These are phyloP conservation scores for Pilophorus perplexus DNA, from an alignment of 2,888 invertebrate species.

Conservation along the genomic window DNA sequence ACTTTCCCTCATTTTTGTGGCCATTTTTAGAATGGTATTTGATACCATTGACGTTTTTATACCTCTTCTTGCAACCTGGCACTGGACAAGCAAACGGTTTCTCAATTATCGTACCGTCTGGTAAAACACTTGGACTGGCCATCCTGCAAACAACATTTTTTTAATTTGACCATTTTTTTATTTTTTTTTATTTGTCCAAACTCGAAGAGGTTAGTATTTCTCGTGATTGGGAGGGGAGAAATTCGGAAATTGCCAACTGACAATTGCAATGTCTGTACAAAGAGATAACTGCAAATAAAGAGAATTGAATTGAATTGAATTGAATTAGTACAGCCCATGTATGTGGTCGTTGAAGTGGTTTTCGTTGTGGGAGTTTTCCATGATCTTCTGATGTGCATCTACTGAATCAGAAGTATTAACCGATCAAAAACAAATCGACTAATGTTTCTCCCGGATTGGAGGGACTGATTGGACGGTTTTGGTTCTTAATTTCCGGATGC, in stretches of 20 bases:
- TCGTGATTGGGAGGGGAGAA: background rate
- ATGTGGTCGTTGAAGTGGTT: too few species aligned
- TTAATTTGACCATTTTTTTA: background rate
- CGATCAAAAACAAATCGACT: too few species aligned
- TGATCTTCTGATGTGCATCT: too few species aligned
- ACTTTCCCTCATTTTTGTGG: conserved; percentile 81
- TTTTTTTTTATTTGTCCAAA: background rate
- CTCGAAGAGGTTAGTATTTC: background rate
- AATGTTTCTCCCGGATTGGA: too few species aligned
- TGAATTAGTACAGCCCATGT: too few species aligned
- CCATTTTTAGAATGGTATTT: conserved; percentile 86
- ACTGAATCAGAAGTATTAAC: too few species aligned
- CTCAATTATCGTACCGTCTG: conserved; percentile 54
- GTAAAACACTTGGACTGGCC: conserved; percentile 46
- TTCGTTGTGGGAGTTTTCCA: too few species aligned
- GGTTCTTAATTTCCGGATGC: too few species aligned
- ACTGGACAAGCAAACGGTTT: conserved; percentile 83
- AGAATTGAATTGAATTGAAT: background rate
- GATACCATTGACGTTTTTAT: conserved; percentile 85
- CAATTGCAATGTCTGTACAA: too few species aligned
- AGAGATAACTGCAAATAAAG: too few species aligned
- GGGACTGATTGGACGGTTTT: background rate
- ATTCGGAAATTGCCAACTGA: too few species aligned
- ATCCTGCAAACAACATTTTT: conserved; percentile 41
- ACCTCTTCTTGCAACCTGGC: conserved; percentile 81